Base-by-base conservation (phyloP, 2,797 vertebrate genomes). In the Ibycter americanus region DNA sequence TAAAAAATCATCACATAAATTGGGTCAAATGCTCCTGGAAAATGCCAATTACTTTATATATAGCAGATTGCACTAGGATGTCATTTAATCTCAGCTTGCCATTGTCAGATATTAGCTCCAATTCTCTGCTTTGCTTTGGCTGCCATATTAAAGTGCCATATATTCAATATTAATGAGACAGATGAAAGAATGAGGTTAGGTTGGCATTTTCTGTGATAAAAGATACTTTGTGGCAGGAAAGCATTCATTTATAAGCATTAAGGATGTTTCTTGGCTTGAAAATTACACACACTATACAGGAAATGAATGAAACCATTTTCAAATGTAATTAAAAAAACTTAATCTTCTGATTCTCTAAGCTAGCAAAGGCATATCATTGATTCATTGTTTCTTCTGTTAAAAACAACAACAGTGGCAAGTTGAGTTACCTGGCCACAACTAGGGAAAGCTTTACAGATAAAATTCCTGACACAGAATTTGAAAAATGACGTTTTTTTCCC, bases 81-180 rank as follows among this genome's bases (percentile, higher is more conserved):
- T 38, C 31, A 72, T 58, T 91, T 97, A 70, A 93, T 95, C 94
- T 94, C 86, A 54, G 91, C 63, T 63, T 87, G 87, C 74, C 4
- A 15, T 65, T 96, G 94, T 93, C 93, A 95, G 96, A 86, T 81
- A 93, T 77, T 72, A 93, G 90, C 90, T 82, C 90, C 95, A 96
- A 92, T 27, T 79, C 83, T 62, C 59, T 49, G 86, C 80, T 94
- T 81, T 82, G 80, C 93, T 73, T 77, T 0, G 1, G 44, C 51
- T 90, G 93, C 95, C 68, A 44, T 73, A 93, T 67, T 87, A 20
- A 80, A 96, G 54, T 16, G 49, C 36, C 80, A 80, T 0, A 8
- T 87, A 83, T 74, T 96, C 85, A 96, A 93, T 96, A 97, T 96
- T 97, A 93, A 97, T 74, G 93, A 97, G 88, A 46, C 8, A 70